Evolutionary conservation across 1,140 invertebrate genomes (phyloP).

Genomic region (Drosophila nasuta): DNA sequence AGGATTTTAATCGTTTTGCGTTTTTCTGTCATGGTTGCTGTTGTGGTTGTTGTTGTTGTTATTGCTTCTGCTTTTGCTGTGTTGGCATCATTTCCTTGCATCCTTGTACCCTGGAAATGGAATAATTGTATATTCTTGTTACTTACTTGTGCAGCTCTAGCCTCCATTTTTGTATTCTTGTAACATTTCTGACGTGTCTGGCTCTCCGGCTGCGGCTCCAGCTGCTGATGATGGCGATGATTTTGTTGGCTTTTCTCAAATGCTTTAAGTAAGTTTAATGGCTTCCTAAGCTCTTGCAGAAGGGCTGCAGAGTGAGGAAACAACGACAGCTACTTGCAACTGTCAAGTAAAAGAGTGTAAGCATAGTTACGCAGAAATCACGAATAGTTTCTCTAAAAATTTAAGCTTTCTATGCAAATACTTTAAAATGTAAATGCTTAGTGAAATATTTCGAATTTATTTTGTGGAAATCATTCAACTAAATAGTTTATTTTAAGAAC

Average conservation of each 20-base stretch:
- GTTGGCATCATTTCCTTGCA: conserved; percentile 36
- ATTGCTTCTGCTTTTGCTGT: conserved; percentile 14
- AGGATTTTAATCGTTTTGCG: conserved; percentile 69
- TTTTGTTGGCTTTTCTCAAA: conserved; percentile 73
- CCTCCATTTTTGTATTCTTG: conserved; percentile 22
- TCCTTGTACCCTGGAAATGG: conserved; percentile 51
- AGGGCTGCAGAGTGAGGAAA: conserved; percentile 54
- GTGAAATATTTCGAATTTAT: too few species aligned
- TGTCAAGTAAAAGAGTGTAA: not conserved
- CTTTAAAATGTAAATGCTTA: too few species aligned
- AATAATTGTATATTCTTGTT: conserved; percentile 83
- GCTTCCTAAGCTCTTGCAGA: conserved; percentile 68
- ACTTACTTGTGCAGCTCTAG: conserved; percentile 64
- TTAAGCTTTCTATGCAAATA: too few species aligned
- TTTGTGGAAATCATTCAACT: too few species aligned
- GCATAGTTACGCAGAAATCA: not conserved
- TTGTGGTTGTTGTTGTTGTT: conserved; percentile 4
- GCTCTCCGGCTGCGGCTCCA: conserved; percentile 39
- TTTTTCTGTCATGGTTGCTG: conserved; percentile 18
- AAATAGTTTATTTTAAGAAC: too few species aligned
- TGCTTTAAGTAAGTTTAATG: conserved; percentile 80
- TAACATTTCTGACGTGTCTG: conserved; percentile 28
- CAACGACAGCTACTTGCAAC: conserved; percentile 5
- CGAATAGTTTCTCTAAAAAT: too few species aligned
- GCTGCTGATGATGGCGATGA: conserved; percentile 67